Conservation (phyloP, 2,888 invertebrate genomes). For the Amphipoea oculea region DNA sequence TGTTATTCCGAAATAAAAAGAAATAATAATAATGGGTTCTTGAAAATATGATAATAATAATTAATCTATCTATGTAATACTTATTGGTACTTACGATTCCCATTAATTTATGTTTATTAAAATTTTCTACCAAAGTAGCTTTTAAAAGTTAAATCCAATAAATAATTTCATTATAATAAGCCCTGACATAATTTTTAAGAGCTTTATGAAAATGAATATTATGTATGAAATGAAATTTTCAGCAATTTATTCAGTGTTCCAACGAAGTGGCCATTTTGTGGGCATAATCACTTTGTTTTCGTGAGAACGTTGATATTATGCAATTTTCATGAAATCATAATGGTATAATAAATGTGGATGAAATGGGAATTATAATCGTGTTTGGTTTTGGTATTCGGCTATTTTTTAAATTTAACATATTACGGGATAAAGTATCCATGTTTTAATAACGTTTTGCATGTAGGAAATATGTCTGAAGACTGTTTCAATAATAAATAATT, state of each 20-base stretch:
- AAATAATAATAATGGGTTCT: too few relatives aligned
- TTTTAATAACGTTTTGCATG: neutral
- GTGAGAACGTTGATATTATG: conserved; percentile 44
- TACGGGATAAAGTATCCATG: neutral
- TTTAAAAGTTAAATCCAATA: neutral
- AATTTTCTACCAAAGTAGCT: neutral
- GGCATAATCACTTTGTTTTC: conserved; percentile 62
- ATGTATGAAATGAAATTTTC: conserved; percentile 56
- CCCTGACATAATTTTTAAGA: conserved; percentile 19
- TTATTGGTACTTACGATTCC: neutral
- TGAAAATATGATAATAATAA: neutral
- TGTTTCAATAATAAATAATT: neutral
- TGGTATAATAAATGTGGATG: conserved; percentile 45
- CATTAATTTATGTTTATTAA: neutral
- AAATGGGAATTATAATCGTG: conserved; percentile 31
- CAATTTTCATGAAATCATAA: conserved; percentile 55
- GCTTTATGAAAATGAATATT: conserved; percentile 49
- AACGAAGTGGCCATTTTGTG: conserved; percentile 49
- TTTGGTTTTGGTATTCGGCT: neutral
- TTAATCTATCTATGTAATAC: too few relatives aligned
- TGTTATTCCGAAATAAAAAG: too few relatives aligned
- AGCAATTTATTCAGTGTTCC: conserved; percentile 57
- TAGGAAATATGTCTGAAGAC: neutral
- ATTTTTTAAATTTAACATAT: neutral
- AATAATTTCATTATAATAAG: conserved; percentile 12